phyloP scores from a whole-genome alignment of 2,888 invertebrate species.

The Poecilus cupreus region DNA sequence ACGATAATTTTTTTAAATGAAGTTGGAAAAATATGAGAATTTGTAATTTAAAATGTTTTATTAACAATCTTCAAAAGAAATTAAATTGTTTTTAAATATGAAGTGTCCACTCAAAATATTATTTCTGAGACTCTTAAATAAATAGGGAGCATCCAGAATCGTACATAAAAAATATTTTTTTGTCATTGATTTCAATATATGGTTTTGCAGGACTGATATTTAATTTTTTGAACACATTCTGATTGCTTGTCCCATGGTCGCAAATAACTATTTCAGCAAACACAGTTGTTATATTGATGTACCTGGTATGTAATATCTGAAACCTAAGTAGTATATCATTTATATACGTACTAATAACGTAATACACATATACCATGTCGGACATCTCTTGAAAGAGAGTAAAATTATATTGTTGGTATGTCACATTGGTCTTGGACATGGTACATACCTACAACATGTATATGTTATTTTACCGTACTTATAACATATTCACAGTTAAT shows the following conservation, averaged over 20 bases:
- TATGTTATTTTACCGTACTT: no score
- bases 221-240: background rate
- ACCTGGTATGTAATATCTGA: no score
- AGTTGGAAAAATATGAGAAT: slow-evolving; percentile 46
- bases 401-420: no score
- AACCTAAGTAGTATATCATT: no score
- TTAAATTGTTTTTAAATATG: background rate
- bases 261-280: no score
- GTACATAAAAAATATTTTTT: background rate
- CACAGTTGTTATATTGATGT: no score
- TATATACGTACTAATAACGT: no score
- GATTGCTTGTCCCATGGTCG: slow-evolving; percentile 2
- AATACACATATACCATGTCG: no score
- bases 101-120: background rate
- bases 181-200: background rate
- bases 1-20: slow-evolving; percentile 50
- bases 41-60: background rate
- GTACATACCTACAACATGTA: no score
- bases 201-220: background rate
- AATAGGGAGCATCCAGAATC: background rate
- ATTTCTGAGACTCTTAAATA: background rate
- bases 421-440: no score
- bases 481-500: no score
- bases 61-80: background rate
- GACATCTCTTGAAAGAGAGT: no score